Conservation (phyloP, 2,888 invertebrate genomes). For the Chrysodeixis includens region DNA sequence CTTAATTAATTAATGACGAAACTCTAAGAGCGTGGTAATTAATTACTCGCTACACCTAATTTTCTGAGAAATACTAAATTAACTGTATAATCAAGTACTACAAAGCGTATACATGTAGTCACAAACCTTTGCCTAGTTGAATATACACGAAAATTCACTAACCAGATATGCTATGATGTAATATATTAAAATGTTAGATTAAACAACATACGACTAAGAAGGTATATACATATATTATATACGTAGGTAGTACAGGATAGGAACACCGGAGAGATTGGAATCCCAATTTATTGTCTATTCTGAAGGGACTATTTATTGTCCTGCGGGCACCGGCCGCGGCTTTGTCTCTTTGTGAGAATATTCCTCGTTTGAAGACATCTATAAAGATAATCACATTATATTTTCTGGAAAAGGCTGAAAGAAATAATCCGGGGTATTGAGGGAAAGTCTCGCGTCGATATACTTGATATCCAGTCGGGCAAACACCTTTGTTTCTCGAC, state of each 20-base stretch:
- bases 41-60: neutral
- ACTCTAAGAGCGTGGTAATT: neutral
- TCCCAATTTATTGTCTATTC: conserved; percentile 47
- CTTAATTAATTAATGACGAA: neutral
- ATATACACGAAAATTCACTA: neutral
- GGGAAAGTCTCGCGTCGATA: conserved; percentile 27
- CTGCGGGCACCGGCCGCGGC: conserved; percentile 19
- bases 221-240: conserved; percentile 26
- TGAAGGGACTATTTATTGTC: conserved; percentile 48
- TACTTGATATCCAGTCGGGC: conserved; percentile 43
- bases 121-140: neutral
- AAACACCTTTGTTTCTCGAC: conserved; percentile 59
- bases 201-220: neutral
- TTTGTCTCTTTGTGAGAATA: conserved; percentile 49
- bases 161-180: too few species aligned
- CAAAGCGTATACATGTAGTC: neutral
- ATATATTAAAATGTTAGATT: conserved; percentile 4
- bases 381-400: conserved; percentile 26
- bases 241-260: conserved; percentile 18
- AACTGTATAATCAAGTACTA: too few species aligned
- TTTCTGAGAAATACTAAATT: too few species aligned
- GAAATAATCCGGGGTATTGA: conserved; percentile 20
- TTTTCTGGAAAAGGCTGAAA: conserved; percentile 23
- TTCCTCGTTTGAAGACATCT: conserved; percentile 36
- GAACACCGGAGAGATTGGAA: conserved; percentile 47